Percentiles rank a stretch among this genome's conserved stretches.
phyloP scores from a whole-genome alignment of 2,113 vertebrate species.

The Prinia subflava region DNA sequence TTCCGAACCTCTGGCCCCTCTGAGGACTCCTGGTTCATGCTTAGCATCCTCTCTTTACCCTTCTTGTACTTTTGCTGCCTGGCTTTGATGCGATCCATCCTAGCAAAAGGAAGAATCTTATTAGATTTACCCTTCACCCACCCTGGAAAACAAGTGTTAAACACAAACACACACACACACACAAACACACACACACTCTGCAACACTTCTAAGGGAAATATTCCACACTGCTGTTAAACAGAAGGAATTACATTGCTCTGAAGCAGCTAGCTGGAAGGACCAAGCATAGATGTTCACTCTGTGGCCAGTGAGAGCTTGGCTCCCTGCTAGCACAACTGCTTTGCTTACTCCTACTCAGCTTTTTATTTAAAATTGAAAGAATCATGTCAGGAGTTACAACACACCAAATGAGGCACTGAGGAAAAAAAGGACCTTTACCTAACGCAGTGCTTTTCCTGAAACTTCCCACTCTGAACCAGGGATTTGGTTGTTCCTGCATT shows the following conservation, averaged over 20 bases:
- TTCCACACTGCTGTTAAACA: neutral
- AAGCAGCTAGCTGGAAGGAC: neutral
- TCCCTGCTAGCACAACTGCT: neutral
- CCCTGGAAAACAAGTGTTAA: neutral
- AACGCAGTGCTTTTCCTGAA: neutral
- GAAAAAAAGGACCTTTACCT: neutral
- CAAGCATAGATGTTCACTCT: neutral
- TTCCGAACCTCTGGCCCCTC: constrained; percentile 82
- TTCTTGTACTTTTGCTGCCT: constrained; percentile 97
- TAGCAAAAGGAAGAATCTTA: constrained; percentile 53
- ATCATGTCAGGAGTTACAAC: neutral
- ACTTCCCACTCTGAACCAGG: neutral
- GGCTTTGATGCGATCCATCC: constrained; percentile 98
- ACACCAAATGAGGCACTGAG: neutral
- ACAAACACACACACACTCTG: fast-evolving
- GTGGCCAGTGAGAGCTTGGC: neutral
- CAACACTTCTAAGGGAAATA: neutral
- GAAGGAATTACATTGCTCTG: neutral
- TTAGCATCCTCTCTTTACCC: constrained; percentile 95
- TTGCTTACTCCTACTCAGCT: neutral
- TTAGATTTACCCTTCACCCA: neutral
- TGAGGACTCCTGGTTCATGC: constrained; percentile 85
- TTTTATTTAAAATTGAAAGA: neutral
- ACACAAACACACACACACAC: fast-evolving
- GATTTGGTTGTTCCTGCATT: neutral